These are phyloP conservation scores for Gryon sp. DNA, from an alignment of 1,140 invertebrate species.

Conservation along the genomic window DNA sequence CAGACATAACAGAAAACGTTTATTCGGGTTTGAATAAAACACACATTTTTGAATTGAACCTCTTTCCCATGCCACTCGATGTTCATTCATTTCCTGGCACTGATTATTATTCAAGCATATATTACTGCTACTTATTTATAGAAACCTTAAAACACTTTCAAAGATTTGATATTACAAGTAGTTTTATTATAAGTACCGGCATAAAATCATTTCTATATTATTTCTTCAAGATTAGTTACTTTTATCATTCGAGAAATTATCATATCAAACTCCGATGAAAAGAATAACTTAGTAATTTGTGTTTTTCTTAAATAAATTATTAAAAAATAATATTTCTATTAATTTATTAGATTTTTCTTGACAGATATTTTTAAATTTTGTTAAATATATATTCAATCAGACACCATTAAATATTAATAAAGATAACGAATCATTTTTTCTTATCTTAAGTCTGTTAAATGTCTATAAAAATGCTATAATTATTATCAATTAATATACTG, in stretches of 20 bases:
- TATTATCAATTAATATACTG: neutral
- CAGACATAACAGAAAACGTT: conserved; percentile 13
- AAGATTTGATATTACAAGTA: conserved; percentile 16
- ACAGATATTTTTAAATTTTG: too few relatives aligned
- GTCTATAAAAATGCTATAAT: too few relatives aligned
- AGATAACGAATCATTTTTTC: too few relatives aligned
- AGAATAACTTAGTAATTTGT: conserved; percentile 6
- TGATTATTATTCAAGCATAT: conserved; percentile 42
- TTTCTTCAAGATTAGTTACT: neutral
- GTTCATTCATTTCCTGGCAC: conserved; percentile 35
- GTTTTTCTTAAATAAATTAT: too few relatives aligned
- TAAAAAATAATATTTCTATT: too few relatives aligned
- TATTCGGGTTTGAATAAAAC: conserved; percentile 14
- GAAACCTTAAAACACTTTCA: conserved; percentile 19
- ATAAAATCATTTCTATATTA: conserved; percentile 20
- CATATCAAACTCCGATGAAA: conserved; percentile 8
- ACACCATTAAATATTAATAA: too few relatives aligned
- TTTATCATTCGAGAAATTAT: conserved; percentile 5
- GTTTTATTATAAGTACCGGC: conserved; percentile 21
- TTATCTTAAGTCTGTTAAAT: too few relatives aligned
- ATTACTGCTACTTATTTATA: conserved; percentile 25
- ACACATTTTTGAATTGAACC: conserved; percentile 11
- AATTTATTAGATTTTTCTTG: too few relatives aligned
- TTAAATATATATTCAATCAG: too few relatives aligned
- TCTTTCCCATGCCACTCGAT: conserved; percentile 9